Conservation (phyloP, 2,888 invertebrate genomes). For the Micoletzkya japonica region DNA sequence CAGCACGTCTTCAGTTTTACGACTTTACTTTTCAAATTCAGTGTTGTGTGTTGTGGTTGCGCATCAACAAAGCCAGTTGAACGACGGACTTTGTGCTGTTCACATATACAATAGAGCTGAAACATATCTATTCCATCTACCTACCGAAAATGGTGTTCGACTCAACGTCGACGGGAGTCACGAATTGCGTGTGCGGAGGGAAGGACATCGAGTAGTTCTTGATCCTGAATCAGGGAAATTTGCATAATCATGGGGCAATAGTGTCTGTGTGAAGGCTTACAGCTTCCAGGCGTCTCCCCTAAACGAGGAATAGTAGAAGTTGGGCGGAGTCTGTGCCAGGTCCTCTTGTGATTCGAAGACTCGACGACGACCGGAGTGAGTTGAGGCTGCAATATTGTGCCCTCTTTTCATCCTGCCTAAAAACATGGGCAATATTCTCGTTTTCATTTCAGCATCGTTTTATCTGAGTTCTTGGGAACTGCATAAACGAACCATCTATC, state of each 20-base stretch:
- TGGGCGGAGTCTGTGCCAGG: slow-evolving; percentile 23
- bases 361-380: neutral
- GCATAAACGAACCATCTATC: too few species aligned
- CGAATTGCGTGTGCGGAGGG: slow-evolving; percentile 2
- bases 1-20: too few species aligned
- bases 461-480: too few species aligned
- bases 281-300: slow-evolving; percentile 19
- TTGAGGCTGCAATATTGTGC: neutral
- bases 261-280: neutral
- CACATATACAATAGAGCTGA: too few species aligned
- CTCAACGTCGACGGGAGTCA: slow-evolving; percentile 8
- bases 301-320: slow-evolving; percentile 19
- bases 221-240: neutral
- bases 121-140: too few species aligned
- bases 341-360: slow-evolving; percentile 24
- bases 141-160: slow-evolving; percentile 7
- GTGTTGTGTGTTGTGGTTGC: too few species aligned
- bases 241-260: neutral
- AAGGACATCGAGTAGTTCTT: slow-evolving; percentile 19
- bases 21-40: too few species aligned
- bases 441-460: too few species aligned
- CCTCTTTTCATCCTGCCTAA: too few species aligned
- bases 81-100: too few species aligned
- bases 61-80: too few species aligned
- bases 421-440: too few species aligned